Percentiles rank a stretch among this genome's conserved stretches.
Conservation (phyloP, 2,888 invertebrate species). For the Gryllus longicercus region DNA sequence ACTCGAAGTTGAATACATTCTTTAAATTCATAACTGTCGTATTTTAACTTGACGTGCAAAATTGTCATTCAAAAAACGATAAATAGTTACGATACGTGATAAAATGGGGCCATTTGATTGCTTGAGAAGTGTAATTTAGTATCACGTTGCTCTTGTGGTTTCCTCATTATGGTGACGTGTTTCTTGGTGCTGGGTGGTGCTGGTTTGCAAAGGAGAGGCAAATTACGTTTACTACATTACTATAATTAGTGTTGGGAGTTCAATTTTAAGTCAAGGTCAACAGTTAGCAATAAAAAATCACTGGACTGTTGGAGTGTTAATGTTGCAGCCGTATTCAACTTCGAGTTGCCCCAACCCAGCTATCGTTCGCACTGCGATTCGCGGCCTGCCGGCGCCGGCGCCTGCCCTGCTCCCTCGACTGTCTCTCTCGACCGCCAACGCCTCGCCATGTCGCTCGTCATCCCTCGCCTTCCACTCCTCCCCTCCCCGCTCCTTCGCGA, state of each 20-base stretch:
- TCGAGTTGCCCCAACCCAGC: background rate
- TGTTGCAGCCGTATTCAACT: background rate
- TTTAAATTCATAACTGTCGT: too few species aligned
- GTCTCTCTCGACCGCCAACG: too few species aligned
- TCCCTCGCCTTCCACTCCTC: too few species aligned
- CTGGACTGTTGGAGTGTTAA: background rate
- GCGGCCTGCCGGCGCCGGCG: background rate
- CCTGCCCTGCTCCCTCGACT: background rate
- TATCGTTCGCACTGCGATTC: background rate
- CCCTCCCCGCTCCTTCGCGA: too few species aligned
- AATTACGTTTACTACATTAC: background rate
- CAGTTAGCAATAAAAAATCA: background rate
- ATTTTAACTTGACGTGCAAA: too few species aligned
- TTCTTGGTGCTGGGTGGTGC: conserved; percentile 17
- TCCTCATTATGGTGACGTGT: background rate
- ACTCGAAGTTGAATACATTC: background rate
- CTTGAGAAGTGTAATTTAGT: background rate
- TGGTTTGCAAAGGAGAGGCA: background rate
- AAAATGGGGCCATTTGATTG: background rate
- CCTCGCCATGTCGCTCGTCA: too few species aligned
- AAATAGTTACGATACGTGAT: background rate
- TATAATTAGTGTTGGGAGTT: background rate
- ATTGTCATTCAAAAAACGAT: too few species aligned
- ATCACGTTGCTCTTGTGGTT: background rate
- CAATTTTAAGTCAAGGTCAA: background rate